Conservation (phyloP, 2,888 invertebrate species). For the Eilema depressum region DNA sequence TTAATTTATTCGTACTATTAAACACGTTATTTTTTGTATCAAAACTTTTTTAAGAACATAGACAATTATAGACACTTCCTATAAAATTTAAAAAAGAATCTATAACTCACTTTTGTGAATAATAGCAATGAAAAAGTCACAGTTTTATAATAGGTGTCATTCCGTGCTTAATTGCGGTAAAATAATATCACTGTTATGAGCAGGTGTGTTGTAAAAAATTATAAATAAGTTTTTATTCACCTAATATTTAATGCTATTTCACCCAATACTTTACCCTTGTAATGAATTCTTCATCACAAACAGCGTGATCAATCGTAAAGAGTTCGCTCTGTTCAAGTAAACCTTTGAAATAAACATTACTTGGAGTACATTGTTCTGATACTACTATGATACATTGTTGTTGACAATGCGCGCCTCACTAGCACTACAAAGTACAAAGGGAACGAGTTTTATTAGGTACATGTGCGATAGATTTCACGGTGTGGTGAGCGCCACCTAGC, state of each 20-base stretch:
- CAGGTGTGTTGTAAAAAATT: no score
- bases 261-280: background rate
- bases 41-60: no score
- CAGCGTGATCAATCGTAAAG: background rate
- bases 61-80: no score
- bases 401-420: background rate
- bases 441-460: background rate
- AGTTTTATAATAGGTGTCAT: no score
- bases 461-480: background rate
- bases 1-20: no score
- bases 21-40: no score
- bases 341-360: slow-evolving; percentile 1
- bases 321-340: background rate
- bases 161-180: no score
- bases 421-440: background rate
- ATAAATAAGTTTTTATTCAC: background rate
- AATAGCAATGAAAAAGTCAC: no score
- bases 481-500: background rate
- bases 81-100: no score
- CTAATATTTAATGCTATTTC: no score
- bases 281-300: background rate
- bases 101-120: no score
- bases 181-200: no score
- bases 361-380: background rate
- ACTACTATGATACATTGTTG: background rate